Evolutionary conservation across 2,113 vertebrate species (phyloP), one percentile per base, ranked within the genome.

Genomic region (Caracal caracal): DNA sequence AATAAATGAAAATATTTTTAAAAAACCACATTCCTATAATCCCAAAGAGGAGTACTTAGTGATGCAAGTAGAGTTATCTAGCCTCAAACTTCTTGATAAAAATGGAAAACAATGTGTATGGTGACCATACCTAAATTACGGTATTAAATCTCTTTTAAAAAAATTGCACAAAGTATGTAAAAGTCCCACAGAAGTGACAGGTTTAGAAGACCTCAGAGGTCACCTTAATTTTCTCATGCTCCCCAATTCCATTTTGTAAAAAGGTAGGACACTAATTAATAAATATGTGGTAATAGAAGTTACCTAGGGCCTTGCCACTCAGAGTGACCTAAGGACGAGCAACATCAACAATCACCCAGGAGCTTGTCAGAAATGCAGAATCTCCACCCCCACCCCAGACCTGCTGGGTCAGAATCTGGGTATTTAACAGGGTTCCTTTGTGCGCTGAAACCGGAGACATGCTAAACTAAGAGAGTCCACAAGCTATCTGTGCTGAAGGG

Each of bases 171-270:
- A 75, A 47, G 28, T 71, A 28, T n/a, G 10, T 78, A 80, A 83
- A 90, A 71, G 30, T 75, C 86, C 61, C 22, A 81, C 88, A 78
- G 65, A 95, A 96, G 76, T 71, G 43, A 53, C 51, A 81, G 13
- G 8, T 70, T 88, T 84, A 70, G 56, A 96, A 95, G 71, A 75
- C 65, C 53, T 83, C 19, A 84, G 47, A 93, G 47, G 70, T 75
- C 78, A 95, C 30, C n/a, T 49, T 88, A 84, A 93, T 94, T 95
- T 93, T 53, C 10, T 89, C 66, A 37, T 43, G 51, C 66, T 88
- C 53, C 15, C 13, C 4, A 89, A 86, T 80, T 92, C 71, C n/a
- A 82, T 83, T 93, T 75, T 90, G 26, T 65, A 71, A 65, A 63
- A 81, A 56, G 35, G 7, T 11, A 43, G 49, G 40, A 7, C 65